Evolutionary conservation across 1,140 invertebrate species (phyloP).

Genomic region (Brachionus paranguensis): DNA sequence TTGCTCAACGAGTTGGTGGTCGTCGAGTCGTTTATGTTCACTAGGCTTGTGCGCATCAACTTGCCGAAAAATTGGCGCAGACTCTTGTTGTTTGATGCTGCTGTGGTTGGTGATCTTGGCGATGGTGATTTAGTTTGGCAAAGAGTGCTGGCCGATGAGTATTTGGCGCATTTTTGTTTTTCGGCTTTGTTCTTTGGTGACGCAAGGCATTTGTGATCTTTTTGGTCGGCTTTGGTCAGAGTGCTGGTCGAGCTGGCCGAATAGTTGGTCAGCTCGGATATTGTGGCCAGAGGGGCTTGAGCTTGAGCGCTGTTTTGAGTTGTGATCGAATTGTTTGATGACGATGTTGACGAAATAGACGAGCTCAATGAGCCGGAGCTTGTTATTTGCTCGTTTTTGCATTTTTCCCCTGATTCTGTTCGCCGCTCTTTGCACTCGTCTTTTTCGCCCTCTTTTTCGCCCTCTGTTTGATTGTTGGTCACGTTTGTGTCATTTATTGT

Average conservation of each 20-base stretch:
- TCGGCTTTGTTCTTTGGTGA: background rate
- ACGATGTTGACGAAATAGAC: background rate
- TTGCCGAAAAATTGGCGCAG: constrained; percentile 31
- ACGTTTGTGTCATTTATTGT: background rate
- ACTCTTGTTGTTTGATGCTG: background rate
- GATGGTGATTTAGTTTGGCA: background rate
- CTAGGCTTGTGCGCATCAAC: constrained; percentile 31
- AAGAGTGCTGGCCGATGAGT: background rate
- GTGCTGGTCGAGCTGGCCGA: background rate
- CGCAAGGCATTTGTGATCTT: background rate
- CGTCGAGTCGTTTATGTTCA: constrained; percentile 24
- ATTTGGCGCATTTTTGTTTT: background rate
- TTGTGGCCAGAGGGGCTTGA: background rate
- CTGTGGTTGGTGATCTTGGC: background rate
- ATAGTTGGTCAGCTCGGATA: background rate
- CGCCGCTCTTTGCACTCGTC: background rate
- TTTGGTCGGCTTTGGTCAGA: background rate
- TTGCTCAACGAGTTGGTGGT: background rate
- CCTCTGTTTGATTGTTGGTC: background rate
- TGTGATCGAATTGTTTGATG: background rate
- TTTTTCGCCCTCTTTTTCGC: background rate
- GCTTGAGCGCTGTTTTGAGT: background rate
- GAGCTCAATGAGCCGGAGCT: background rate
- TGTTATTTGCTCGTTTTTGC: background rate
- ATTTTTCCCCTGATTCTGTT: too few species aligned